Percentiles rank a stretch among this genome's conserved stretches.
These are phyloP conservation scores for Nephrotoma guestfalica DNA, from an alignment of 2,888 invertebrate genomes.

Conservation along the genomic window DNA sequence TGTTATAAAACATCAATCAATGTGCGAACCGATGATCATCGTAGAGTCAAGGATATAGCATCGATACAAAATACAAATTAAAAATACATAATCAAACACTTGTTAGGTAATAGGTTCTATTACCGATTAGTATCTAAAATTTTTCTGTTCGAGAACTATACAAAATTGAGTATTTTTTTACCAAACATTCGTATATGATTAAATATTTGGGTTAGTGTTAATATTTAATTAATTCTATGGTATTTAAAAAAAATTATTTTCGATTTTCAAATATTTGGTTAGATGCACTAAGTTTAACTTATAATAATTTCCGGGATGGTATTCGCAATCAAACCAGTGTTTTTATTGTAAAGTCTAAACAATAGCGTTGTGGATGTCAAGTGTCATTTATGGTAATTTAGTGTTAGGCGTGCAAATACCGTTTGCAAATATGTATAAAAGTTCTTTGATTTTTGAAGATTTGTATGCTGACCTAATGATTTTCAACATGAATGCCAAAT, in stretches of 20 bases:
- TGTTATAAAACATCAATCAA: not conserved
- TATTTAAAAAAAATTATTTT: too few relatives aligned
- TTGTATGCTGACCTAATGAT: not conserved
- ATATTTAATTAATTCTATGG: not conserved
- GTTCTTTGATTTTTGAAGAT: not conserved
- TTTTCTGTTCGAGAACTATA: not conserved
- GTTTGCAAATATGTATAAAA: not conserved
- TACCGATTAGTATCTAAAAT: too few relatives aligned
- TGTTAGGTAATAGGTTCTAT: not conserved
- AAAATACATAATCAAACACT: not conserved
- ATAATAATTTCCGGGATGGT: not conserved
- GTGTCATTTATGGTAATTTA: not conserved
- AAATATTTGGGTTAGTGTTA: not conserved
- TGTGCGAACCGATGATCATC: not conserved
- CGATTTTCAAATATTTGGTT: not conserved
- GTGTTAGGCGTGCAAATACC: not conserved
- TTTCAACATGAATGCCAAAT: too few relatives aligned
- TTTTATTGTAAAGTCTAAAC: not conserved
- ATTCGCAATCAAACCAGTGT: not conserved
- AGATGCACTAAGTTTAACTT: not conserved
- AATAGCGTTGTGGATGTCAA: not conserved
- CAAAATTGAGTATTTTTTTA: not conserved
- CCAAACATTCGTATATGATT: not conserved
- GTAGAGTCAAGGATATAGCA: not conserved
- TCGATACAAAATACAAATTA: not conserved